phyloP scores from a whole-genome alignment of 2,797 vertebrate genomes.

The Galago senegalensis region DNA sequence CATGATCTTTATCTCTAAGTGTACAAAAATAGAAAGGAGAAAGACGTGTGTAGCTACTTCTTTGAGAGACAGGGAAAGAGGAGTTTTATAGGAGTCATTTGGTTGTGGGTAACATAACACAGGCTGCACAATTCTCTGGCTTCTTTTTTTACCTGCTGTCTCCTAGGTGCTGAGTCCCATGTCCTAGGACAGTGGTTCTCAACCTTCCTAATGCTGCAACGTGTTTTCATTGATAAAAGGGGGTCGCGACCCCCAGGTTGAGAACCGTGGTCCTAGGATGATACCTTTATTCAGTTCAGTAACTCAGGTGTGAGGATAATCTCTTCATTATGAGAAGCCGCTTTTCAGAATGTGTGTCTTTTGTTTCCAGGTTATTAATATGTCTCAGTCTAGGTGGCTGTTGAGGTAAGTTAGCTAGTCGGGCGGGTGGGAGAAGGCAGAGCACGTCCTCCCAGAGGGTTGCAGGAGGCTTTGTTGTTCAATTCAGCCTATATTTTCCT shows the following conservation, averaged over 20 bases:
- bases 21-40: background rate
- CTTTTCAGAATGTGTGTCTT: background rate
- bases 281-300: background rate
- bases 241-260: too few relatives aligned
- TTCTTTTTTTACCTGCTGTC: background rate
- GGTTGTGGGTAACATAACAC: too few relatives aligned
- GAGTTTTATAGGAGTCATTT: background rate
- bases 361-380: background rate
- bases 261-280: background rate
- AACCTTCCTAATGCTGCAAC: too few relatives aligned
- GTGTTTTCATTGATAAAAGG: too few relatives aligned
- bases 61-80: background rate
- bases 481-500: background rate
- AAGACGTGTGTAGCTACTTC: background rate
- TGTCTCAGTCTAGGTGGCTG: background rate
- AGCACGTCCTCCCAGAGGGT: rapidly evolving
- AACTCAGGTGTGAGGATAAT: background rate
- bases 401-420: background rate
- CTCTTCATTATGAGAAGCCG: background rate
- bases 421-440: rapidly evolving
- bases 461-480: background rate
- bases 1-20: background rate
- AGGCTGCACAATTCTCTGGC: background rate
- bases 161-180: background rate
- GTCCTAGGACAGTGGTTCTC: background rate